Base-by-base conservation (phyloP, 2,888 invertebrate species). In the Phragmatobia fuliginosa region DNA sequence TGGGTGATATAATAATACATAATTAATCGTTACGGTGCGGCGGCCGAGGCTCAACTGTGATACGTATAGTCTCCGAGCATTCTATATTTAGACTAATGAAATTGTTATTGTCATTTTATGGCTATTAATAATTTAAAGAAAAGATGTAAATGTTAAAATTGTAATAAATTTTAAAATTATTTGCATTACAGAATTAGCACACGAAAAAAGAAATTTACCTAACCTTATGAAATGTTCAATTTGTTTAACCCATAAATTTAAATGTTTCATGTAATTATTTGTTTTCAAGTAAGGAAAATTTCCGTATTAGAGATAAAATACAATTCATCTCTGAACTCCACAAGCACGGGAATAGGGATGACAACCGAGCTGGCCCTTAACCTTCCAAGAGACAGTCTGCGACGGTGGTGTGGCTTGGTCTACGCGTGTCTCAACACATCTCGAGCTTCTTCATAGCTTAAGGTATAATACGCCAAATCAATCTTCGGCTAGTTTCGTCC, bases 21-120 rank as follows among this genome's bases (percentile, higher is more conserved):
- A 66, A 66, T 66, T 66, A 66, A 59, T 56, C 66, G 32, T 59
- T 31, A 41, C 56, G 56, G 52, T 18, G 38, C n/a, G n/a, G n/a
- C n/a, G n/a, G n/a, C n/a, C n/a, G 31, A 36, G 25, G 49, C 60
- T 66, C 25, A 10, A 28, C 60, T 66, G 25, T 18, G 16, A 16
- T 36, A 49, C 33, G 21, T 60, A 49, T 25, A 6, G 60, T 8
- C 66, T 14, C 38, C 16, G 61, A 36, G 16, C n/a, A 28, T 59
- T 32, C 11, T 59, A 59, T 33, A 14, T 64, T 64, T 14, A 49
- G n/a, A 21, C 8, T 59, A 41, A 56, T 56, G 28, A 1, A 1
- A 14, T 16, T 14, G 52, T 52, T 0, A 3, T 25, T 25, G 25
- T 25, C 4, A 52, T 52, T 25, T 52, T 52, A 11, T 52, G 11